Percentiles rank a stretch among this genome's conserved stretches.
Conservation (phyloP, 1,140 invertebrate genomes). For the Pseudomyrmex cubaensis region DNA sequence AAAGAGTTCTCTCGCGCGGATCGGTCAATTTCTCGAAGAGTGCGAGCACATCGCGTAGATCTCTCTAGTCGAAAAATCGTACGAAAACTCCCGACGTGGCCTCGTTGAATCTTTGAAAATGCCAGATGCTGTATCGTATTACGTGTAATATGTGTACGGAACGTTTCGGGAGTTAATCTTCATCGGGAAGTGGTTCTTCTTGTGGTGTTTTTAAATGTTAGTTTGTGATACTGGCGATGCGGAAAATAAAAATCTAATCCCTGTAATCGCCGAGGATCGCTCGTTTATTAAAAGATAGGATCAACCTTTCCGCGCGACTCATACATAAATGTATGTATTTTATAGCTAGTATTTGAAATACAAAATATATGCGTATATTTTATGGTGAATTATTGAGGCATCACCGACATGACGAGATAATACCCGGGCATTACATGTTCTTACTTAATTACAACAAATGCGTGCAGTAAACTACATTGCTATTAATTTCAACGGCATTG, state of each 20-base stretch:
- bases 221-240: background rate
- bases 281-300: too few species aligned
- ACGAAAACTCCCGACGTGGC: background rate
- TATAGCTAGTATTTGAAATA: background rate
- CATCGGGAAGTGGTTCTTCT: too few species aligned
- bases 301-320: too few species aligned
- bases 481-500: constrained; percentile 16
- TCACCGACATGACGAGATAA: background rate
- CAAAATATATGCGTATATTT: too few species aligned
- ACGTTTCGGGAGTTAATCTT: constrained; percentile 26
- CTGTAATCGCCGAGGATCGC: background rate
- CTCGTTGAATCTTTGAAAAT: constrained; percentile 38
- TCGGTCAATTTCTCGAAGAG: constrained; percentile 5
- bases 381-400: background rate
- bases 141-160: background rate
- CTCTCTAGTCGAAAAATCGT: constrained; percentile 22
- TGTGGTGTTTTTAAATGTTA: constrained; percentile 5
- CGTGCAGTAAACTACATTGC: background rate
- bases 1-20: background rate
- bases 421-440: background rate
- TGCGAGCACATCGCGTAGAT: constrained; percentile 9
- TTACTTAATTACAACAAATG: background rate
- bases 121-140: background rate
- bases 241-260: constrained; percentile 17
- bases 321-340: too few species aligned